A percentile compares a stretch with the other conserved stretches of the same genome.
Evolutionary conservation across 35 echinoderm and acorn worm species (phyloP).

Genomic region (Apostichopus parvimensis): DNA sequence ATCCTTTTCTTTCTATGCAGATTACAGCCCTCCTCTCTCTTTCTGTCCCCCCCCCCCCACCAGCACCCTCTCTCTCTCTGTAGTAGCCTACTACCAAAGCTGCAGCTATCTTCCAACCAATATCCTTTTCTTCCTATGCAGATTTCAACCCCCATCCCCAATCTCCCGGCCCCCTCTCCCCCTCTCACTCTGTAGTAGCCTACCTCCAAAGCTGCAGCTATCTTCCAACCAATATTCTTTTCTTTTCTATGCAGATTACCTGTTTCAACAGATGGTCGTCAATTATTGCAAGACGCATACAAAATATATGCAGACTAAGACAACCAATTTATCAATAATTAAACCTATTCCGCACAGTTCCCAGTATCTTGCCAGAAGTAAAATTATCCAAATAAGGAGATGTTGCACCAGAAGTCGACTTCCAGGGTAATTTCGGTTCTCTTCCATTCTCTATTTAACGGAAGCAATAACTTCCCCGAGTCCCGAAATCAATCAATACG

Average conservation of each 20-base stretch:
- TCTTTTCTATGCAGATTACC: background rate
- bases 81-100: no score
- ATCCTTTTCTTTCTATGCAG: no score
- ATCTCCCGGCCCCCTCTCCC: no score
- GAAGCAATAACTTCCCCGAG: slow-evolving; percentile 19
- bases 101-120: no score
- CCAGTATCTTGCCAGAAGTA: background rate
- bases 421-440: background rate
- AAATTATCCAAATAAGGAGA: background rate
- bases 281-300: background rate
- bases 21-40: no score
- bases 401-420: slow-evolving; percentile 11
- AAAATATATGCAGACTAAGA: background rate
- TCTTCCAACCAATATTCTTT: no score
- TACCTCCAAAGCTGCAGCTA: no score
- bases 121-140: no score
- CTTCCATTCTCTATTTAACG: slow-evolving; percentile 1
- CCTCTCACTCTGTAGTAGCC: no score
- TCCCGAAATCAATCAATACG: slow-evolving; percentile 25
- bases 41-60: no score
- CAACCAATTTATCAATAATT: background rate
- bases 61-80: no score
- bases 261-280: background rate
- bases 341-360: background rate
- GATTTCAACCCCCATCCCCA: no score